phyloP scores from a whole-genome alignment of 2,888 invertebrate genomes.

The Halictus ligatus region DNA sequence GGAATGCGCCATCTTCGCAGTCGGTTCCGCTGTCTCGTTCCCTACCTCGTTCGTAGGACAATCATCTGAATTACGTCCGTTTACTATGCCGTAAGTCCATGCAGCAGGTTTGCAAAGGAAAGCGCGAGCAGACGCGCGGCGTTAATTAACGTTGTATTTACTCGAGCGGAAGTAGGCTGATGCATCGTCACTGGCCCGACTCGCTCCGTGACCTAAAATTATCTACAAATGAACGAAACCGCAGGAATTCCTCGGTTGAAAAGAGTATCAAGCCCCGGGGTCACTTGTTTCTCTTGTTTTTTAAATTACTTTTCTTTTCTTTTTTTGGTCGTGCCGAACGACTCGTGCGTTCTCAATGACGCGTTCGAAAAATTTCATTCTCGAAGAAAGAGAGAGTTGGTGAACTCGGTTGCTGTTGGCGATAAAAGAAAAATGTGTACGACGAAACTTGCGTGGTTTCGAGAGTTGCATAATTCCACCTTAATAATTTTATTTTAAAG shows the following conservation, averaged over 20 bases:
- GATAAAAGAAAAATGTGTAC: too few relatives aligned
- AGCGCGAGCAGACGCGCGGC: conserved; percentile 71
- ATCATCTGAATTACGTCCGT: conserved; percentile 71
- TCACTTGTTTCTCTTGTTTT: conserved; percentile 10
- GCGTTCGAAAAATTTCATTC: background rate
- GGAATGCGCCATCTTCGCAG: conserved; percentile 56
- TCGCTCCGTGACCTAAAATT: conserved; percentile 56
- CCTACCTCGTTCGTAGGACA: conserved; percentile 62
- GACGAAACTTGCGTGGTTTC: too few relatives aligned
- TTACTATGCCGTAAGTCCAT: conserved; percentile 73
- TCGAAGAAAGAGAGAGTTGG: background rate
- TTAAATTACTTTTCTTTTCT: conserved; percentile 26
- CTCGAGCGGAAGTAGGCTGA: conserved; percentile 73
- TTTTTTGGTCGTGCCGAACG: background rate
- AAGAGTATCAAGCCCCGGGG: conserved; percentile 21
- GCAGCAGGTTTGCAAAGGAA: conserved; percentile 56
- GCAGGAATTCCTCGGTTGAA: conserved; percentile 26
- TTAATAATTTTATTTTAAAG: too few relatives aligned
- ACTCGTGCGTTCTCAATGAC: background rate
- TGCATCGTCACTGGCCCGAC: conserved; percentile 56
- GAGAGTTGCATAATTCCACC: too few relatives aligned
- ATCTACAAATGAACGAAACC: conserved; percentile 45
- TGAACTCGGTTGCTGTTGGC: too few relatives aligned
- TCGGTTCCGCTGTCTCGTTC: conserved; percentile 22
- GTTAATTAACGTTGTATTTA: conserved; percentile 80